phyloP scores from a whole-genome alignment of 2,888 invertebrate genomes.

The Parnassius orleans region DNA sequence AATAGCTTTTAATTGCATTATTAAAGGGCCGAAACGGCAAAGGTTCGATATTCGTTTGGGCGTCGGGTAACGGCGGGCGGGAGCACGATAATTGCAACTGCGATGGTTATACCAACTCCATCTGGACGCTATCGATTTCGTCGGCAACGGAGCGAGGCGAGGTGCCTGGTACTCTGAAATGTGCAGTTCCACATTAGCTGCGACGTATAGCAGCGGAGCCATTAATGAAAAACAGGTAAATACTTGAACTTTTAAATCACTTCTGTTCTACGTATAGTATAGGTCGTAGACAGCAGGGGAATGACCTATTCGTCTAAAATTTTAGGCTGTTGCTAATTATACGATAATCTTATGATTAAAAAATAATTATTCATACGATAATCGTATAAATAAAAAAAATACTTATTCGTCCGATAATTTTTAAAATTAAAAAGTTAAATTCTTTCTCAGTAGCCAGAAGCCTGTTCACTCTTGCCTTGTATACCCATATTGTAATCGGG shows the following conservation, averaged over 20 bases:
- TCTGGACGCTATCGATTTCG: constrained; percentile 98
- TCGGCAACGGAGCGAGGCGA: constrained; percentile 95
- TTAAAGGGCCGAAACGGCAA: constrained; percentile 92
- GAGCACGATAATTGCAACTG: constrained; percentile 99
- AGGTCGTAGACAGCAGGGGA: no score
- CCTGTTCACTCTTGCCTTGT: no score
- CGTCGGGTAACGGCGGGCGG: constrained; percentile 98
- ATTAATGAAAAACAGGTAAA: constrained; percentile 90
- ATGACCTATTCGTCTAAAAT: no score
- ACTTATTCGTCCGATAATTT: no score
- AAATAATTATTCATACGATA: no score
- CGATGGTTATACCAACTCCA: constrained; percentile 99
- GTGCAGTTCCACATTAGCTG: constrained; percentile 98
- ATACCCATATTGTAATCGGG: no score
- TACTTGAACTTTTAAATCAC: neutral
- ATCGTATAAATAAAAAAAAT: no score
- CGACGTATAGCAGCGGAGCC: constrained; percentile 98
- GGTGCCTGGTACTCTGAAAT: constrained; percentile 99
- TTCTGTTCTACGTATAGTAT: no score
- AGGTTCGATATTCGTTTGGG: constrained; percentile 99
- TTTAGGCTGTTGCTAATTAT: no score
- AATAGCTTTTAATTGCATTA: constrained; percentile 4
- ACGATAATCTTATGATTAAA: no score
- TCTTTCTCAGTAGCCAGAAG: no score
- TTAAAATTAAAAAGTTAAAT: no score